phyloP scores from a whole-genome alignment of 2,888 invertebrate species.

The Ectemnius lituratus region DNA sequence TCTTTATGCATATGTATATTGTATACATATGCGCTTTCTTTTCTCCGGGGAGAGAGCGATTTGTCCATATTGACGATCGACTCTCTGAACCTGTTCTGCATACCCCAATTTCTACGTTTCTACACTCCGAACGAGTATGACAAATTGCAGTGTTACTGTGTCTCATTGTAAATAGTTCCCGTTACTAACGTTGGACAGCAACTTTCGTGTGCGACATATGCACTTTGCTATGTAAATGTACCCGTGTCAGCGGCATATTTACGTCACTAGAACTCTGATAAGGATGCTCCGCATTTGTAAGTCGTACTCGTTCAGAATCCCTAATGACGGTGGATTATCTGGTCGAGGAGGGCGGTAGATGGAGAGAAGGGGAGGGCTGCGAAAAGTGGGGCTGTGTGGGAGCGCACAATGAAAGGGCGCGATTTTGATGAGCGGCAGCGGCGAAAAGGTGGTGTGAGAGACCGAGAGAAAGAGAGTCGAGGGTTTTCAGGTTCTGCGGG shows the following conservation, averaged over 20 bases:
- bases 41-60: constrained; percentile 25
- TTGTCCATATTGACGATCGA: too few relatives aligned
- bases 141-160: background rate
- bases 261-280: too few relatives aligned
- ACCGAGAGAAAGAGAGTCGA: constrained; percentile 71
- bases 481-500: constrained; percentile 75
- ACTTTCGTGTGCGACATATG: too few relatives aligned
- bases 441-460: constrained; percentile 19
- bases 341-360: constrained; percentile 15
- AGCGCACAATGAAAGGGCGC: constrained; percentile 18
- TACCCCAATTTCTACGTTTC: constrained; percentile 13
- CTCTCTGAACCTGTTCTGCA: too few relatives aligned
- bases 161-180: background rate
- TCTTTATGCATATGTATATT: constrained; percentile 7
- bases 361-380: background rate
- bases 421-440: constrained; percentile 23
- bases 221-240: too few relatives aligned
- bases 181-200: background rate
- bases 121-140: constrained; percentile 38
- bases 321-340: constrained; percentile 21
- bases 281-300: background rate
- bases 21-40: constrained; percentile 26
- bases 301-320: constrained; percentile 33
- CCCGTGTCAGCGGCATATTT: too few relatives aligned
- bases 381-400: background rate